Base-by-base conservation (phyloP, 1,140 invertebrate genomes). In the Ceratina australensis region DNA sequence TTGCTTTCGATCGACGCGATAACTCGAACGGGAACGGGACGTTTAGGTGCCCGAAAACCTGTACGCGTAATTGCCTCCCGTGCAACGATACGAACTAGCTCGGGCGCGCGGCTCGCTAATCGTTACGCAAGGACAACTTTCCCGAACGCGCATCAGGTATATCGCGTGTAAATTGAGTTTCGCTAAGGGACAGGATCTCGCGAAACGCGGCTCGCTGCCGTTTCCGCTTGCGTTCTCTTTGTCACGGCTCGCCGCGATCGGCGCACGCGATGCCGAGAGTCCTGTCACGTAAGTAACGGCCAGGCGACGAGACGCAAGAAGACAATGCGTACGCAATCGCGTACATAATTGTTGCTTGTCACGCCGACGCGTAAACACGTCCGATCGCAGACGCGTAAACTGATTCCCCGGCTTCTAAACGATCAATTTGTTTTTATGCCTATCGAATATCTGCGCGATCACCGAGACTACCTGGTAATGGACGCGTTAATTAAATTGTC, bases 201-300 rank as follows among this genome's bases (percentile, higher is more conserved):
- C 28, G 33, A 28, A 64, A n/a, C 24, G 33, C 33, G 33, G 3
- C 3, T 33, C 33, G 33, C 3, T 7, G 33, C 3, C 8, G 52
- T 77, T 77, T 77, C 74, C 74, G 66, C 18, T 71, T 71, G 74
- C 59, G 28, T 71, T 63, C 52, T 71, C 74, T 69, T 71, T 77
- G 66, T 77, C 47, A 10, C 16, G 7, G 63, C 33, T 66, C 52
- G 33, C 63, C n/a, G n/a, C 10, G 12, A 16, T 66, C 15, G 5
- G 50, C 16, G n/a, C 15, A 16, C 74, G n/a, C 13, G 50, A 42
- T 47, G 74, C 75, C 12, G 69, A 18, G 8, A 77, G 59, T 77
- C 75, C 67, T 63, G 66, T 77, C 75, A 64, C 75, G 75, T 77
- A 71, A 77, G 59, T 49, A 77, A 54, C 57, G 47, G 47, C 26